Percentiles rank a stretch among this genome's conserved stretches.
Evolutionary conservation across 2,113 vertebrate species (phyloP).

Genomic region (Raphicerus campestris): DNA sequence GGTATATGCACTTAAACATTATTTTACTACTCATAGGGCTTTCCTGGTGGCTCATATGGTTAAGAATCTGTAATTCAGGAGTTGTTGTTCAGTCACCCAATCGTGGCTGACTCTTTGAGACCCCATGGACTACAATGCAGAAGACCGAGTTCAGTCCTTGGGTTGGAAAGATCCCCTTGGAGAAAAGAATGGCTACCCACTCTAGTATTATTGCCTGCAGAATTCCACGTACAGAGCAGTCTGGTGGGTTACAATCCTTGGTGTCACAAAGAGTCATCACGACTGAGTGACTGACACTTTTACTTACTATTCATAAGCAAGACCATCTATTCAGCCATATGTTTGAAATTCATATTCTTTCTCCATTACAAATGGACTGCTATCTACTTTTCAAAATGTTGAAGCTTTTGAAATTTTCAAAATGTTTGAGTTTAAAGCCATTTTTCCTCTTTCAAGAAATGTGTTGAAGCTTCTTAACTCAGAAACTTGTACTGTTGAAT

Average conservation of each 20-base stretch:
- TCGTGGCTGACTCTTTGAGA: neutral
- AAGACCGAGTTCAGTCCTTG: neutral
- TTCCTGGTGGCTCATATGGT: neutral
- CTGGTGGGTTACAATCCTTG: neutral
- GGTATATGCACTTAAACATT: neutral
- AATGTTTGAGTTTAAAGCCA: neutral
- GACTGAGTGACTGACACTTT: neutral
- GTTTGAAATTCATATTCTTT: neutral
- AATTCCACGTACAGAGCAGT: neutral
- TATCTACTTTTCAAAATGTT: neutral
- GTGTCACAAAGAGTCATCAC: neutral
- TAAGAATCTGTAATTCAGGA: neutral
- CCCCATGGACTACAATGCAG: neutral
- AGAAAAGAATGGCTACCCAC: neutral
- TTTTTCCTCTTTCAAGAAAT: neutral
- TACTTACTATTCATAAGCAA: neutral
- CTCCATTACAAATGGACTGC: neutral
- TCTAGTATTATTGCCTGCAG: neutral
- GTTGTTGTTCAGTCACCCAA: neutral
- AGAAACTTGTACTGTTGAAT: neutral
- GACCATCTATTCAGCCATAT: neutral
- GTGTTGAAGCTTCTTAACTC: neutral
- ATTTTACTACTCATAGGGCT: neutral
- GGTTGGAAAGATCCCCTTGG: neutral
- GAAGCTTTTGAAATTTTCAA: neutral